A percentile compares a stretch with the other conserved stretches of the same genome.
Evolutionary conservation across 2,888 invertebrate species (phyloP).

Genomic region (Branchellion lobata): DNA sequence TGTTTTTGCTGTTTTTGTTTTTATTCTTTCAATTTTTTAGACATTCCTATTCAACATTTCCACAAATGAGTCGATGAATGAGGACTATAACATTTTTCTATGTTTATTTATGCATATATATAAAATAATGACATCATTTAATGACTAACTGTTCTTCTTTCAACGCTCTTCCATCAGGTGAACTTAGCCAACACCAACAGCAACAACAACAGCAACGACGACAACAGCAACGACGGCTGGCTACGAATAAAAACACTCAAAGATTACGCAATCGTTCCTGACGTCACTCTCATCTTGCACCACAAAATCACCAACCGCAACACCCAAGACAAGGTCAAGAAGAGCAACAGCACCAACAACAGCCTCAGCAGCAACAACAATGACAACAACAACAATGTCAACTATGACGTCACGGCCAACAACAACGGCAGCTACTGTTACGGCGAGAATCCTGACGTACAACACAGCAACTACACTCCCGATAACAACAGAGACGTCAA

Average conservation of each 20-base stretch:
- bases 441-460: neutral
- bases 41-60: no score
- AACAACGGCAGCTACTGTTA: neutral
- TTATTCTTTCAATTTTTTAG: no score
- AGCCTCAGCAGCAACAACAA: neutral
- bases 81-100: no score
- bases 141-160: no score
- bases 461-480: neutral
- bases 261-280: conserved; percentile 89
- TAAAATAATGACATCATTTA: no score
- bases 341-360: neutral
- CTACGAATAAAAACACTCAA: conserved; percentile 92
- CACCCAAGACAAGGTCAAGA: neutral
- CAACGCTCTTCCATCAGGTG: no score
- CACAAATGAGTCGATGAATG: no score
- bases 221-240: conserved; percentile 78
- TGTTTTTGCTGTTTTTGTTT: no score
- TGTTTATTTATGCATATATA: no score
- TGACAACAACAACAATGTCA: neutral
- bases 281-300: conserved; percentile 71
- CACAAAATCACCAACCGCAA: conserved; percentile 45
- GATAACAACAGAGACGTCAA: neutral
- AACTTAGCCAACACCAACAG: no score
- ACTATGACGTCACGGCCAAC: neutral
- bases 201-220: no score